Percentiles rank a stretch among this genome's conserved stretches.
phyloP scores from a whole-genome alignment of 1,140 invertebrate species.

The Drosophila virilis region DNA sequence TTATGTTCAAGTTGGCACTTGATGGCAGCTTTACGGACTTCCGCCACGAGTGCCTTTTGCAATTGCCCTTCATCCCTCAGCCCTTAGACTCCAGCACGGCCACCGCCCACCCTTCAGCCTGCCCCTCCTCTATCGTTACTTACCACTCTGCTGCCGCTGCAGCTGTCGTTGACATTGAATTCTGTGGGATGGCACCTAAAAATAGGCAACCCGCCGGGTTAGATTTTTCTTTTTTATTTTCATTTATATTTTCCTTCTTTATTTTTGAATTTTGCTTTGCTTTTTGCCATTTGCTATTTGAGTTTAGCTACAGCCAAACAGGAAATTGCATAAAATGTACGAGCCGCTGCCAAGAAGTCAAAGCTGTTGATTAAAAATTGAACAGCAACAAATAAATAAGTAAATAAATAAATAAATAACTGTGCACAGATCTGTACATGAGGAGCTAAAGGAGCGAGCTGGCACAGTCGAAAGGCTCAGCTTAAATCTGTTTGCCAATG shows the following conservation, averaged over 20 bases:
- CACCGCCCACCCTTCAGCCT: not conserved
- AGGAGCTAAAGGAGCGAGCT: not conserved
- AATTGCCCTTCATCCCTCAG: slow-evolving; percentile 33
- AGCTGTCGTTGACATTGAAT: slow-evolving; percentile 78
- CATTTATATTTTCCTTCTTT: slow-evolving; percentile 5
- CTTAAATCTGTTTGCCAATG: slow-evolving; percentile 61
- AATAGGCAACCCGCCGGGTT: slow-evolving; percentile 70
- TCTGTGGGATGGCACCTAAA: slow-evolving; percentile 65
- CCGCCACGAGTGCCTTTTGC: slow-evolving; percentile 36
- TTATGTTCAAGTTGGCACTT: slow-evolving; percentile 61
- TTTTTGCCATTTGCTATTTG: slow-evolving; percentile 49
- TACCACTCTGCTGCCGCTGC: slow-evolving; percentile 16
- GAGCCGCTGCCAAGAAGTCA: slow-evolving; percentile 70
- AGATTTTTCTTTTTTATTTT: slow-evolving; percentile 19
- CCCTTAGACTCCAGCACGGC: not conserved
- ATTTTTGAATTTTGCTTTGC: slow-evolving; percentile 17
- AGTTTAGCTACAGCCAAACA: slow-evolving; percentile 67
- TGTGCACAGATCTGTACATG: slow-evolving; percentile 31
- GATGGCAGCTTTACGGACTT: slow-evolving; percentile 42
- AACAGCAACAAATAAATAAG: slow-evolving; percentile 61
- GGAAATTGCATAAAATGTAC: slow-evolving; percentile 78
- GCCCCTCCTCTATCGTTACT: not conserved
- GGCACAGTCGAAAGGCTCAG: not conserved
- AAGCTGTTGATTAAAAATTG: slow-evolving; percentile 81
- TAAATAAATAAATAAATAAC: slow-evolving; percentile 52